Evolutionary conservation across 2,797 vertebrate genomes (phyloP), one percentile per base, ranked within the genome.

Genomic region (Acrossocheilus wenchowensis): DNA sequence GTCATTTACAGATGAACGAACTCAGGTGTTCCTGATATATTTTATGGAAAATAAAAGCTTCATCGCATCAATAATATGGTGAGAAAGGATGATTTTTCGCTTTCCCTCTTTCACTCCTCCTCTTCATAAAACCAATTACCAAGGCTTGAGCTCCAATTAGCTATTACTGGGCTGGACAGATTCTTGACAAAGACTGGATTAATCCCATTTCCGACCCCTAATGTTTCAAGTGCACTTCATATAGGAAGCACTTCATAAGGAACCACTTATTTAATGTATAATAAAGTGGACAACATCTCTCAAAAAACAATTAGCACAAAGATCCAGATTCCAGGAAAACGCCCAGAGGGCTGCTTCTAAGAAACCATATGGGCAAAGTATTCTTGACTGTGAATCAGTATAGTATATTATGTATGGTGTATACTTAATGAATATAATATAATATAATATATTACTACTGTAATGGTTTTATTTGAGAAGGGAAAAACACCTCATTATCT

Each of bases 151-250:
- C 52, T 48, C 45, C 77, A 64, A 73, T 86, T 50, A 73, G 68
- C 54, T 81, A 81, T 73, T 86, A 64, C 78, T 45, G 26, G 77
- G 39, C 50, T 14, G 41, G n/a, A 15, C 17, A 45, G 41, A 94
- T 92, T 89, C 90, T 86, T 91, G 91, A 91, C 91, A 89, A 93
- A 93, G 93, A 94, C 93, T 93, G 92, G 86, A 91, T 91, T 91
- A 91, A 92, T 93, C 91, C 88, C 90, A 92, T 94, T 92, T 92
- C 92, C 91, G 89, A 89, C 90, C 9, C 36, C 78, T 77, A 69
- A 73, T 64, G 48, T 90, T 92, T 90, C 90, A 90, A 84, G 78
- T 69, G 90, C 91, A 92, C 93, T 92, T 90, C 89, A 83, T 91
- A 91, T 91, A 93, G 90, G 86, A 84, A 88, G 87, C 88, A 84